Conservation (phyloP, 1,140 invertebrate species). For the Aleiodes sp. region DNA sequence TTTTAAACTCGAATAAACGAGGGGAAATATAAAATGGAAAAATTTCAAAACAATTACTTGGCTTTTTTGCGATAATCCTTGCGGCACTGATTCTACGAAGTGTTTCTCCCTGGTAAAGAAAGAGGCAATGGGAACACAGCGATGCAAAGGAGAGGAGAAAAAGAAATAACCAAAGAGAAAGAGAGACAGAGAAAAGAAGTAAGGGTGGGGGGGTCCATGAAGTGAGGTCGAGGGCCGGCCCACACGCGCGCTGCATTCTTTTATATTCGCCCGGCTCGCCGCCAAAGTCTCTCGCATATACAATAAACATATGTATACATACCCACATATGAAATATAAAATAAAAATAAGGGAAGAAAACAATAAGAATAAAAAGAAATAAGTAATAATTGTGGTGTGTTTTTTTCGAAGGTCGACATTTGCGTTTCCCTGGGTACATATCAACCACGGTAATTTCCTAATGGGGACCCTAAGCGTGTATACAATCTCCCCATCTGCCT, state of each 20-base stretch:
- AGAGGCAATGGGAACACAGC: slow-evolving; percentile 2
- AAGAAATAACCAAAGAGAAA: not conserved
- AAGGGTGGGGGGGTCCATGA: not conserved
- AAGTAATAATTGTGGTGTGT: not conserved
- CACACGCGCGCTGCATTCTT: slow-evolving; percentile 19
- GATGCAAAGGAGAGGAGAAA: not conserved
- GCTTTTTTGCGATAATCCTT: slow-evolving; percentile 16
- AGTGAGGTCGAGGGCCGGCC: slow-evolving; percentile 24
- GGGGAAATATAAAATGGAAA: not conserved
- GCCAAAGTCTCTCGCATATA: slow-evolving; percentile 16
- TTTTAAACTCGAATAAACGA: not conserved
- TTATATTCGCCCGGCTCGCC: not conserved
- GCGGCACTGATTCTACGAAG: slow-evolving; percentile 13
- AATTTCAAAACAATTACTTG: slow-evolving; percentile 7
- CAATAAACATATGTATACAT: slow-evolving; percentile 12
- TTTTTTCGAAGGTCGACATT: not conserved
- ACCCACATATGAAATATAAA: not conserved
- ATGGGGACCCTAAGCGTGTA: not conserved
- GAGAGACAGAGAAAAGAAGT: not conserved
- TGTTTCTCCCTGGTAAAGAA: not conserved
- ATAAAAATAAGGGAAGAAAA: not conserved
- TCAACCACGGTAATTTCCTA: not conserved
- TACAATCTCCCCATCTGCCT: not conserved
- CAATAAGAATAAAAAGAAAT: not conserved
- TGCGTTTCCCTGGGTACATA: not conserved